phyloP scores from a whole-genome alignment of 1,140 invertebrate species.

The Archegozetes longisetosus region DNA sequence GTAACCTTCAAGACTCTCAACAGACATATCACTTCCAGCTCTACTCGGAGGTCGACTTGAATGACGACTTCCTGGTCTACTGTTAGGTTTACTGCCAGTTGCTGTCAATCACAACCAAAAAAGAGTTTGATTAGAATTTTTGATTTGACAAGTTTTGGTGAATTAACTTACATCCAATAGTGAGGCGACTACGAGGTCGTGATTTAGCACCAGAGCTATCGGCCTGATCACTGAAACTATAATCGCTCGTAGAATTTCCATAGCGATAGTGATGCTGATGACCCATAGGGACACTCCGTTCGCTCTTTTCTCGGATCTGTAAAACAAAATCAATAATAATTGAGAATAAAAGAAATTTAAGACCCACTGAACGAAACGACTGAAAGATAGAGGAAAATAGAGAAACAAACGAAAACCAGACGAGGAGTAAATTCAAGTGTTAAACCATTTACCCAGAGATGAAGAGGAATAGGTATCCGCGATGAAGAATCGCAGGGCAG shows the following conservation, averaged over 20 bases:
- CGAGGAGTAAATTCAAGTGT: no score
- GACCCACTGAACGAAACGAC: constrained; percentile 1
- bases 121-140: background rate
- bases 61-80: constrained; percentile 49
- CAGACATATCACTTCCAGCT: constrained; percentile 74
- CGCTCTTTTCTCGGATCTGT: constrained; percentile 73
- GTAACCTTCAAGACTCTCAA: constrained; percentile 40
- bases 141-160: no score
- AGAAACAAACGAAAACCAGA: no score
- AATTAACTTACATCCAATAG: constrained; percentile 19
- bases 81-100: constrained; percentile 38
- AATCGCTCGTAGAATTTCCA: constrained; percentile 45
- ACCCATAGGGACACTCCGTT: constrained; percentile 65
- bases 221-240: constrained; percentile 21
- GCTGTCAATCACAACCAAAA: constrained; percentile 1
- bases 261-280: constrained; percentile 33
- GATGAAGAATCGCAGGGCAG: constrained; percentile 19
- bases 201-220: constrained; percentile 24
- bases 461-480: constrained; percentile 20
- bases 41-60: constrained; percentile 64
- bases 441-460: constrained; percentile 5
- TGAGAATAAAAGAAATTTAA: constrained; percentile 27
- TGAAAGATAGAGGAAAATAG: no score
- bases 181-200: constrained; percentile 22
- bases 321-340: no score